Percentiles rank a stretch among this genome's conserved stretches.
Conservation (phyloP, 2,797 vertebrate genomes). For the Ptychobarbus kaznakovi region DNA sequence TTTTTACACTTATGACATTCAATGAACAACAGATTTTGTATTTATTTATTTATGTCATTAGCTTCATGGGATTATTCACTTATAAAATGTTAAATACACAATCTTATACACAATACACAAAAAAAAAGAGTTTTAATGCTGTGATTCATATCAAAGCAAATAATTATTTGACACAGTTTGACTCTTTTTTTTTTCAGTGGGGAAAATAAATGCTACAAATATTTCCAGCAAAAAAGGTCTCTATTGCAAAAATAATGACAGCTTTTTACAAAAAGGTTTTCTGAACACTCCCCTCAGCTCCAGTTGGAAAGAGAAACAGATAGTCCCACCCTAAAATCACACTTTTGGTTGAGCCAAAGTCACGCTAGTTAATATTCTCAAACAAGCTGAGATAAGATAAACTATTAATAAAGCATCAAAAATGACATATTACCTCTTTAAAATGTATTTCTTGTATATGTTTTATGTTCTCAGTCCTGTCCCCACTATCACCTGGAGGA, state of each 20-base stretch:
- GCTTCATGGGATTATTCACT: neutral
- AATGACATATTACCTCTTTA: neutral
- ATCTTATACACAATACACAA: no score
- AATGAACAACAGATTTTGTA: neutral
- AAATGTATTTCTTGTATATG: slow-evolving; percentile 4
- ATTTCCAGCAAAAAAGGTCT: neutral
- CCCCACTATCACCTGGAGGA: slow-evolving; percentile 97
- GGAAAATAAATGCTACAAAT: neutral
- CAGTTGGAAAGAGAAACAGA: neutral
- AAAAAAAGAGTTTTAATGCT: neutral
- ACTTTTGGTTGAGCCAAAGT: neutral
- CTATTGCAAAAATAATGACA: neutral
- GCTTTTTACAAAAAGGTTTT: neutral
- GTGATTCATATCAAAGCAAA: neutral
- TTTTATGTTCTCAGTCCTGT: slow-evolving; percentile 83
- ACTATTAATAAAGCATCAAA: neutral
- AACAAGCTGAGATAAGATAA: neutral
- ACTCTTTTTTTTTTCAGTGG: neutral
- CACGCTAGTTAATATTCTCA: neutral
- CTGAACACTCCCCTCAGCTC: neutral
- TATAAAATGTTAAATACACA: neutral
- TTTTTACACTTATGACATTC: neutral
- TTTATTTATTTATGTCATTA: neutral
- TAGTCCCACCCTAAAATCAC: neutral
- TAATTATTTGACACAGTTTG: neutral